These are phyloP conservation scores for Drosophila colorata DNA, from an alignment of 2,888 invertebrate genomes.

Conservation along the genomic window DNA sequence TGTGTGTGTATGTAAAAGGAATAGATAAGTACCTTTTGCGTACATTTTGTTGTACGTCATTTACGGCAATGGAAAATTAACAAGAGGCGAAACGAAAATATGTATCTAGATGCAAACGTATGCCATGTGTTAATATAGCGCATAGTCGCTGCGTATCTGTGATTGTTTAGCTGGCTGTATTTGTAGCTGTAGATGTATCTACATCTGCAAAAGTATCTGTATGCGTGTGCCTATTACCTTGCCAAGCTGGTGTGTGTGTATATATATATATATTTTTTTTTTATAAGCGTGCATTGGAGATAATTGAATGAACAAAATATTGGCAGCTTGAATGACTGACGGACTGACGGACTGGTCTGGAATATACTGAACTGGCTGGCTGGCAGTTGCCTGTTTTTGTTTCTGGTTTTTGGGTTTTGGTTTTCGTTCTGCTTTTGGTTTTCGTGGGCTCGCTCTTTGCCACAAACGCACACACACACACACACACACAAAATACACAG, in stretches of 20 bases:
- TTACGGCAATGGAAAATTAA: constrained; percentile 38
- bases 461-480: constrained; percentile 18
- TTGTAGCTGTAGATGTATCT: constrained; percentile 18
- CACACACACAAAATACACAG: constrained; percentile 4
- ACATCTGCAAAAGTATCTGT: constrained; percentile 13
- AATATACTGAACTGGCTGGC: constrained; percentile 12
- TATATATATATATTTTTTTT: constrained; percentile 16
- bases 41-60: constrained; percentile 22
- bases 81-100: constrained; percentile 27
- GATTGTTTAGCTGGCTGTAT: constrained; percentile 14
- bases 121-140: constrained; percentile 32
- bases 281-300: constrained; percentile 50
- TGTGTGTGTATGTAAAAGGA: neutral
- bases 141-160: constrained; percentile 25
- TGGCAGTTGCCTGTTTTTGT: constrained; percentile 11
- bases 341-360: constrained; percentile 13
- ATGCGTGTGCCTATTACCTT: neutral
- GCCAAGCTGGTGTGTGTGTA: neutral
- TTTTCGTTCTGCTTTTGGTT: constrained; percentile 11
- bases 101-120: constrained; percentile 26
- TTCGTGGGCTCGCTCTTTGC: neutral
- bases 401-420: constrained; percentile 9
- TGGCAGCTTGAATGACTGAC: constrained; percentile 16
- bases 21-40: constrained; percentile 12
- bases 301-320: constrained; percentile 48